Evolutionary conservation across 1,140 invertebrate genomes (phyloP).

Genomic region (Eumaeus atala): DNA sequence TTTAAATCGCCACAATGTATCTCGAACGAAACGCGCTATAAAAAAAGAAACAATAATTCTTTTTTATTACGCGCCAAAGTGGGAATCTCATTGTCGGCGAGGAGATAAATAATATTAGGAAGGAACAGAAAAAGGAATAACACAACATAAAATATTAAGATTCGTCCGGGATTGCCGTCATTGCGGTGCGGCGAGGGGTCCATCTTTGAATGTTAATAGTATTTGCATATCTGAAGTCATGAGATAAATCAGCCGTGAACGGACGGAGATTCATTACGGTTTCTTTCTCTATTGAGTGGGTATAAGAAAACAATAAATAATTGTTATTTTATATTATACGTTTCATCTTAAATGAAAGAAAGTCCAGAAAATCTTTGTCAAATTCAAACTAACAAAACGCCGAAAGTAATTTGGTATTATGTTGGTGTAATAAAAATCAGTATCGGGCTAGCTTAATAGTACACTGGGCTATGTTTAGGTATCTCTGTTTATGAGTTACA

Average conservation of each 20-base stretch:
- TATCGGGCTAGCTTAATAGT: no score
- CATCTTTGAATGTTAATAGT: slow-evolving; percentile 71
- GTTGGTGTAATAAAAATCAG: no score
- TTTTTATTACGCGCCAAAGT: slow-evolving; percentile 72
- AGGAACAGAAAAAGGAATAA: slow-evolving; percentile 70
- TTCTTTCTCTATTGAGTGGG: slow-evolving; percentile 40
- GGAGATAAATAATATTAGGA: slow-evolving; percentile 70
- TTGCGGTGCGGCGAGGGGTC: slow-evolving; percentile 59
- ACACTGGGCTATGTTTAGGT: no score
- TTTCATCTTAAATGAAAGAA: no score
- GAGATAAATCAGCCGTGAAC: slow-evolving; percentile 72
- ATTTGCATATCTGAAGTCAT: slow-evolving; percentile 74
- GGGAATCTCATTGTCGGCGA: slow-evolving; percentile 70
- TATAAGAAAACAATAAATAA: no score
- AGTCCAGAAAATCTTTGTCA: no score
- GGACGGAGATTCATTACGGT: slow-evolving; percentile 61
- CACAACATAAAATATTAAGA: slow-evolving; percentile 74
- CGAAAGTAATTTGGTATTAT: no score
- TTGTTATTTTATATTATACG: no score
- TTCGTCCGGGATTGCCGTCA: slow-evolving; percentile 69
- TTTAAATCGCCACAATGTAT: slow-evolving; percentile 58
- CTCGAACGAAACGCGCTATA: slow-evolving; percentile 61
- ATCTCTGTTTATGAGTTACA: no score
- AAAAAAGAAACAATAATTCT: slow-evolving; percentile 74
- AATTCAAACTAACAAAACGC: no score